These are phyloP conservation scores for Plagodis dolabraria DNA, from an alignment of 2,888 invertebrate species.

Conservation along the genomic window DNA sequence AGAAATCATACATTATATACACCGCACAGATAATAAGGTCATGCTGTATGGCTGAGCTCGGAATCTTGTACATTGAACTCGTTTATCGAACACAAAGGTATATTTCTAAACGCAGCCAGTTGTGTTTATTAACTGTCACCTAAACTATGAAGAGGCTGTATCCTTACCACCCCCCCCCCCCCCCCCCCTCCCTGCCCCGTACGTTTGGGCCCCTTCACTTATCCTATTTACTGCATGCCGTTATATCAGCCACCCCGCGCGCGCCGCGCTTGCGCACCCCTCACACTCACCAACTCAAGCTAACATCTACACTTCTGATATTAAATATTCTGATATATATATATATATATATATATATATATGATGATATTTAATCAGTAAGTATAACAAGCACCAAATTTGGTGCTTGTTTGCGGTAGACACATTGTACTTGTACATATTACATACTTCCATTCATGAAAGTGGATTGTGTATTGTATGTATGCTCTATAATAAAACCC, in stretches of 20 bases:
- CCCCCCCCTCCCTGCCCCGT: conserved; percentile 3
- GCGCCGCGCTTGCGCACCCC: conserved; percentile 10
- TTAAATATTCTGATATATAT: background rate
- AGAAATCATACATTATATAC: too few relatives aligned
- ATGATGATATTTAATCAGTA: background rate
- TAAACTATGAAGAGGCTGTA: conserved; percentile 1
- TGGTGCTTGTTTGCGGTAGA: too few relatives aligned
- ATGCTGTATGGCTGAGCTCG: background rate
- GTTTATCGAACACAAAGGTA: conserved; percentile 27
- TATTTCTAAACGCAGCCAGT: conserved; percentile 6
- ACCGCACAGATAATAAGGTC: too few relatives aligned
- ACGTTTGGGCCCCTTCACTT: conserved; percentile 5
- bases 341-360: too few relatives aligned
- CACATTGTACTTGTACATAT: too few relatives aligned
- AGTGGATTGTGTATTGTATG: too few relatives aligned
- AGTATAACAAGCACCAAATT: too few relatives aligned
- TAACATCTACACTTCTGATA: conserved; percentile 9
- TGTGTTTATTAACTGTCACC: too few relatives aligned
- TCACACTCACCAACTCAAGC: background rate
- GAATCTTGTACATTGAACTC: conserved; percentile 11
- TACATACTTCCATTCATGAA: too few relatives aligned
- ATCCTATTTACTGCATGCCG: conserved; percentile 44
- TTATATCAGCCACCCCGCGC: conserved; percentile 37
- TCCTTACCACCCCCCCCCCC: conserved; percentile 10
- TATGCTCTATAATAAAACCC: too few relatives aligned